Evolutionary conservation across 1,140 invertebrate species (phyloP).

Genomic region (Ceratoteleas bidentatus): DNA sequence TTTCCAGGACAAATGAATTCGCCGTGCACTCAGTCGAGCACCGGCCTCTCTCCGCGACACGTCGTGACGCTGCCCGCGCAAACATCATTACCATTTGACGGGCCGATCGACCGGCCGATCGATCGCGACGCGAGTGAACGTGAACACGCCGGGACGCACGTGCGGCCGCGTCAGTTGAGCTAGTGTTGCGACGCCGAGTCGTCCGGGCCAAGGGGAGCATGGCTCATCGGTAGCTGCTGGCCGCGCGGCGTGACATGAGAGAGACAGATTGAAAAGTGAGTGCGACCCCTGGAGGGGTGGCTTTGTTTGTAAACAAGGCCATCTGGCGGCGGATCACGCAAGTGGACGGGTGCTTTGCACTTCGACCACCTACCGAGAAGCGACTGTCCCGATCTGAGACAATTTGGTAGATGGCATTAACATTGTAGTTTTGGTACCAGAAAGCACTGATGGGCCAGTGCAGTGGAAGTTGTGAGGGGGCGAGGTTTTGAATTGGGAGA

Average conservation of each 20-base stretch:
- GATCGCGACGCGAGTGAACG: slow-evolving; percentile 6
- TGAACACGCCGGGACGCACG: slow-evolving; percentile 1
- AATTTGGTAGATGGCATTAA: no score
- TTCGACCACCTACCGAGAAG: no score
- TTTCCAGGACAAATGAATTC: slow-evolving; percentile 72
- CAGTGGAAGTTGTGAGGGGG: no score
- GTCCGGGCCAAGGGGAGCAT: slow-evolving; percentile 36
- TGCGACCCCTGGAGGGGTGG: slow-evolving; percentile 10
- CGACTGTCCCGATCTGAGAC: no score
- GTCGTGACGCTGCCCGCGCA: slow-evolving; percentile 51
- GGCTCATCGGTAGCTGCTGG: slow-evolving; percentile 63
- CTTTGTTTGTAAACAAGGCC: slow-evolving; percentile 48
- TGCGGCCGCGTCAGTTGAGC: no score
- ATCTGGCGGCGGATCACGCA: slow-evolving; percentile 14
- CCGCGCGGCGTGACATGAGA: slow-evolving; percentile 73
- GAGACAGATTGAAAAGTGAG: slow-evolving; percentile 74
- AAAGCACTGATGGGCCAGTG: no score
- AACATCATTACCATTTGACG: slow-evolving; percentile 42
- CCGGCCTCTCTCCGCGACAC: slow-evolving; percentile 76
- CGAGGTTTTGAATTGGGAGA: no score
- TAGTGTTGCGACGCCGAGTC: not conserved
- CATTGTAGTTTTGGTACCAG: no score
- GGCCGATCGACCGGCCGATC: slow-evolving; percentile 43
- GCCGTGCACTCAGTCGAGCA: slow-evolving; percentile 74
- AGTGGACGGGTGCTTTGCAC: no score